Conservation (phyloP, 2,888 invertebrate genomes). For the Aporophyla nigra region DNA sequence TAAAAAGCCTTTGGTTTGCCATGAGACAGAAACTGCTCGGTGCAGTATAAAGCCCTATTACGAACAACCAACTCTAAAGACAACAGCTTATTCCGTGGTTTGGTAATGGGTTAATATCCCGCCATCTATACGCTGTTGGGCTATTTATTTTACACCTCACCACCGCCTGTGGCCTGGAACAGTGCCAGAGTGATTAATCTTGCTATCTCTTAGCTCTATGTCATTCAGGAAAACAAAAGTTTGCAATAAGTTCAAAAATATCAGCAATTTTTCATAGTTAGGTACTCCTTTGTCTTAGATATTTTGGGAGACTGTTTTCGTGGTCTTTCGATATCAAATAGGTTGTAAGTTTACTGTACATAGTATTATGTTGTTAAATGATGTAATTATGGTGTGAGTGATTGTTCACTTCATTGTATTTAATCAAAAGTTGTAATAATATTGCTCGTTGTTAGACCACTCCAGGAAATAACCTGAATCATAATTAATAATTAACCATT, state of each 20-base stretch:
- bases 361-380: background rate
- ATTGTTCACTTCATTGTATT: background rate
- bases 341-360: background rate
- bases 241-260: constrained; percentile 60
- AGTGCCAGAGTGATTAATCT: constrained; percentile 62
- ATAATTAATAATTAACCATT: too few relatives aligned
- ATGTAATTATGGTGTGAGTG: background rate
- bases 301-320: constrained; percentile 19
- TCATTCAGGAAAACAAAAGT: constrained; percentile 60
- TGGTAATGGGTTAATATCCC: constrained; percentile 49
- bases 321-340: background rate
- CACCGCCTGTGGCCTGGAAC: constrained; percentile 55
- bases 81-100: constrained; percentile 39
- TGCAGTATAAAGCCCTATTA: background rate
- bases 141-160: constrained; percentile 60
- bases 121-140: constrained; percentile 37
- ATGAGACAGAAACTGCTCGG: background rate
- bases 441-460: too few relatives aligned
- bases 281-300: background rate
- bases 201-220: constrained; percentile 58
- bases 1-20: background rate
- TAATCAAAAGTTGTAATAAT: background rate
- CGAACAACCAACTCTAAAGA: constrained; percentile 9
- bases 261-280: constrained; percentile 50
- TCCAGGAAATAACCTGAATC: background rate